Evolutionary conservation across 2,888 invertebrate species (phyloP).

Genomic region (Cantharis rustica): DNA sequence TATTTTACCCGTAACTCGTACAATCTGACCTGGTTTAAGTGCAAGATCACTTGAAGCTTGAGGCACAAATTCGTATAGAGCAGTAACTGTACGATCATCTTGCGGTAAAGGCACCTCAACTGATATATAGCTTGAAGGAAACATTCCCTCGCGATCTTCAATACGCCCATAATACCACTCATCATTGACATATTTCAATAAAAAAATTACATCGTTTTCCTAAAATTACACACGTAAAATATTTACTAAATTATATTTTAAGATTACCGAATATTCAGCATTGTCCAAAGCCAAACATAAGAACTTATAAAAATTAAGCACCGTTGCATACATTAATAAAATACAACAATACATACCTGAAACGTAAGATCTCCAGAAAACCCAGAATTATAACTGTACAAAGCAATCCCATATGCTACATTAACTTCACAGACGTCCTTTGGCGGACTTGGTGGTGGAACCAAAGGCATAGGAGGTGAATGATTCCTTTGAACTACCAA

Average conservation of each 20-base stretch:
- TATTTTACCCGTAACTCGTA: slow-evolving; percentile 69
- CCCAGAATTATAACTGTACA: slow-evolving; percentile 76
- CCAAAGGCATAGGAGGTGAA: slow-evolving; percentile 80
- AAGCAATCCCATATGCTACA: slow-evolving; percentile 74
- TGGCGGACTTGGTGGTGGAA: slow-evolving; percentile 81
- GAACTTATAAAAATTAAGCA: neutral
- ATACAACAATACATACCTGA: slow-evolving; percentile 72
- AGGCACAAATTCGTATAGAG: slow-evolving; percentile 74
- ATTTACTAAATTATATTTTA: neutral
- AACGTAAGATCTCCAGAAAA: slow-evolving; percentile 81
- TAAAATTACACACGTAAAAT: slow-evolving; percentile 53
- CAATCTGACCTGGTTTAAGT: slow-evolving; percentile 55
- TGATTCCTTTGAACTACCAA: slow-evolving; percentile 52
- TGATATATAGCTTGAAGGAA: slow-evolving; percentile 80
- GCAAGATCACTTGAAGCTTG: slow-evolving; percentile 50
- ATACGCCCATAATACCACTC: slow-evolving; percentile 82
- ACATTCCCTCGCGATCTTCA: slow-evolving; percentile 71
- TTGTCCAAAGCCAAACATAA: neutral
- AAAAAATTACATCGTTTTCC: slow-evolving; percentile 73
- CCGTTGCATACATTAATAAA: neutral
- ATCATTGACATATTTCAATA: slow-evolving; percentile 71
- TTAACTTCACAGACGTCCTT: slow-evolving; percentile 52
- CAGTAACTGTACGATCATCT: slow-evolving; percentile 61
- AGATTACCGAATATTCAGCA: neutral
- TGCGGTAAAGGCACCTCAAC: slow-evolving; percentile 71